Percentiles rank a stretch among this genome's conserved stretches.
phyloP scores from a whole-genome alignment of 2,113 vertebrate species.

The Brachyhypopomus gauderio region DNA sequence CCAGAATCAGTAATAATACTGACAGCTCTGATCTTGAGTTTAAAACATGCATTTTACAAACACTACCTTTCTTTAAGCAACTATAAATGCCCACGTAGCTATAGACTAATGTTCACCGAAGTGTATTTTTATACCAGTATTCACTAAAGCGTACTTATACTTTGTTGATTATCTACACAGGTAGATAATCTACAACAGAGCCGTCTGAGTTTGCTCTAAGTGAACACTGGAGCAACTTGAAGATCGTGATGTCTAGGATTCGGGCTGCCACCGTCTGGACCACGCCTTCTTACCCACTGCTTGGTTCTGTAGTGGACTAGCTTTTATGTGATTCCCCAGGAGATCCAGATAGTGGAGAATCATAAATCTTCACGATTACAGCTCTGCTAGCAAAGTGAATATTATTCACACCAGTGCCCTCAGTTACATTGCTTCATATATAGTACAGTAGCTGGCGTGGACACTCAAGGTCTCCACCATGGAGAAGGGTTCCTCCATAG shows the following conservation, averaged over 20 bases:
- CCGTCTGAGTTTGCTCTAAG: not conserved
- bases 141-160: not conserved
- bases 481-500: constrained; percentile 20
- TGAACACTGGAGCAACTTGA: not conserved
- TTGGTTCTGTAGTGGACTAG: constrained; percentile 57
- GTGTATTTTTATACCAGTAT: not conserved
- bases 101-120: not conserved
- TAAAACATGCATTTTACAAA: not conserved
- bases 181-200: not conserved
- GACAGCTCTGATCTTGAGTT: not conserved
- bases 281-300: constrained; percentile 60
- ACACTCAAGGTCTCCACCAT: constrained; percentile 31
- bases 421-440: constrained; percentile 60
- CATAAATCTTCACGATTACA: constrained; percentile 73
- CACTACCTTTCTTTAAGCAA: not conserved
- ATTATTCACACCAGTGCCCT: constrained; percentile 63
- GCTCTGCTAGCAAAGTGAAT: constrained; percentile 64
- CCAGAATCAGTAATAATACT: not conserved
- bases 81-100: not conserved
- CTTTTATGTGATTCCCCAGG: constrained; percentile 73
- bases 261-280: constrained; percentile 42
- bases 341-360: constrained; percentile 64
- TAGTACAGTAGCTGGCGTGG: constrained; percentile 56
- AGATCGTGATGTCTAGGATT: not conserved
- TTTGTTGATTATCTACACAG: not conserved